Evolutionary conservation across 2,113 vertebrate species (phyloP).

Genomic region (Typhlomys cinereus): DNA sequence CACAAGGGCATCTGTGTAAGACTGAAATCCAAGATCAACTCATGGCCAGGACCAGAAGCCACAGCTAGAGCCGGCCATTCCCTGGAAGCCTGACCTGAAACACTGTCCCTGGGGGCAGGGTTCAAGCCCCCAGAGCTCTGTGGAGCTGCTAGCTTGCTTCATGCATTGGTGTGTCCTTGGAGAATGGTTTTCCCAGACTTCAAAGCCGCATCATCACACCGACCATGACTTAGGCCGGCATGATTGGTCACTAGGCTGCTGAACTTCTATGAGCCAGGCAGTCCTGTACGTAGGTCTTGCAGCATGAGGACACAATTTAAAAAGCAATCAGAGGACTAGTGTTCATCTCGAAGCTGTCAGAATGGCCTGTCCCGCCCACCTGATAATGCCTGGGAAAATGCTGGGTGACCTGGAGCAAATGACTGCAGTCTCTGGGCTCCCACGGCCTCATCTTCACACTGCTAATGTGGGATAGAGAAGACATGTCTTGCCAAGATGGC

Average conservation of each 20-base stretch:
- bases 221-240: not conserved
- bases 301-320: not conserved
- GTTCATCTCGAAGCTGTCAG: not conserved
- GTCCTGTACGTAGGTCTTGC: not conserved
- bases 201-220: accelerated
- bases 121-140: not conserved
- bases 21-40: not conserved
- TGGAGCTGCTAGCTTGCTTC: accelerated
- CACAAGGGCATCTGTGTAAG: not conserved
- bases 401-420: not conserved
- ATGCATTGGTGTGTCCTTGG: accelerated
- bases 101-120: not conserved
- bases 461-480: not conserved
- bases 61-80: not conserved
- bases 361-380: not conserved
- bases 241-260: not conserved
- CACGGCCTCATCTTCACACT: not conserved
- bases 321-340: not conserved
- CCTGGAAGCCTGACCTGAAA: not conserved
- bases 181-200: not conserved
- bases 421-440: not conserved
- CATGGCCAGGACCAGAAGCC: not conserved
- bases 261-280: accelerated
- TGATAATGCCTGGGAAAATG: not conserved
- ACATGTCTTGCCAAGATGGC: not conserved